Evolutionary conservation across 2,797 vertebrate genomes (phyloP), one percentile per base, ranked within the genome.

Genomic region (Phoeniculus purpureus): DNA sequence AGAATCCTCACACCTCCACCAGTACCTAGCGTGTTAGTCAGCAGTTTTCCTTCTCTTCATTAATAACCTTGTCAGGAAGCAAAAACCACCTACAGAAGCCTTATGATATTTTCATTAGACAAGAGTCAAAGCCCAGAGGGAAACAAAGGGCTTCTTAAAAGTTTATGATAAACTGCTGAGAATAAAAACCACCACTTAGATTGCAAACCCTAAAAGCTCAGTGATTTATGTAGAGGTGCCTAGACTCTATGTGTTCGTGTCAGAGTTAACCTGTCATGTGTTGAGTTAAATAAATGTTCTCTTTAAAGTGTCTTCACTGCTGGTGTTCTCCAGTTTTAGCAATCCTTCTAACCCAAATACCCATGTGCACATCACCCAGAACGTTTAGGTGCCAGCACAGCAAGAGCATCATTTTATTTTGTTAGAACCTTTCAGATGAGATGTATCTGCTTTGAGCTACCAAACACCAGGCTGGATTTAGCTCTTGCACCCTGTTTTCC

Each of bases 1-100:
- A 43, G 64, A 64, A 32, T 65, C 67, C 90, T 94, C 89, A 37
- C 73, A 89, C 40, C 79, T 81, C 59, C 87, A 70, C 31, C 21
- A 80, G 32, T 27, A 43, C 26, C 55, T 31, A 14, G 15, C 45
- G 56, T 74, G 66, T 94, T 95, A 94, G 89, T 95, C 94, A 96
- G 93, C 88, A 55, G 21, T 96, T 97, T 95, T 94, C 10, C 43
- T 90, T 34, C 90, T 83, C 79, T 67, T 96, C 80, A 90, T 90
- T 95, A 97, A 94, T 86, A 96, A 94, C 78, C 91, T 94, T 93
- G 89, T 90, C 85, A 91, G 93, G 95, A 92, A 96, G 92, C 45
- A 6, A 95, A 68, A 51, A 72, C 55, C 65, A 93, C 26, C 26
- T 61, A 58, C 65, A 85, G 94, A 95, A 97, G 91, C 65, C 73